A percentile compares a stretch with the other conserved stretches of the same genome.
These are phyloP conservation scores for Pachypanchax playfairii DNA, from an alignment of 2,113 vertebrate genomes.

Conservation along the genomic window DNA sequence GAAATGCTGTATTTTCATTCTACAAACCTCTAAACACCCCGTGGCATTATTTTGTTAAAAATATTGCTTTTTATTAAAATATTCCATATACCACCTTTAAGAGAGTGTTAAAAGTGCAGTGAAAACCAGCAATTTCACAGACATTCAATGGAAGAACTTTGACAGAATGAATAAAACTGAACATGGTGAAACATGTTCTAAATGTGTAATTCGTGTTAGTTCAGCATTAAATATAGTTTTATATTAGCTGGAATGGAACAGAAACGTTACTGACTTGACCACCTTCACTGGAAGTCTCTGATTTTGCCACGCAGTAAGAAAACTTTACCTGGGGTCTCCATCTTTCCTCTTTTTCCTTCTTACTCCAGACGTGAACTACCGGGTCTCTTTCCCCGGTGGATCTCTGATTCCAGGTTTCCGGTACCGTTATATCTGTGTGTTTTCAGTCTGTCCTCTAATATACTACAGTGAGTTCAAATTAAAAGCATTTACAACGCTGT, in stretches of 20 bases:
- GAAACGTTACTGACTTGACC: background rate
- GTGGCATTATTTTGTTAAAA: no score
- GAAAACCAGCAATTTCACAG: no score
- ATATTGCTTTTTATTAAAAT: no score
- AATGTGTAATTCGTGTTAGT: no score
- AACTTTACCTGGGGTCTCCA: conserved; percentile 66
- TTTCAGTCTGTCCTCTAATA: background rate
- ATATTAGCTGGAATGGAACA: background rate
- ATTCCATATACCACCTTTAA: no score
- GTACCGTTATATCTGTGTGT: background rate
- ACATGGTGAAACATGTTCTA: no score
- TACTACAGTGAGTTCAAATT: background rate
- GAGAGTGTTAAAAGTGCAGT: no score
- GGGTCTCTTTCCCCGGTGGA: background rate
- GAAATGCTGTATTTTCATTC: no score
- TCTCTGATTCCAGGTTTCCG: background rate
- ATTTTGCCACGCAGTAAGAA: conserved; percentile 62
- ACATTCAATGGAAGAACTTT: no score
- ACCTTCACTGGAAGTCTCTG: background rate
- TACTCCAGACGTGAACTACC: background rate
- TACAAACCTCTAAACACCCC: no score
- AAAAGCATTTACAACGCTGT: conserved; percentile 32
- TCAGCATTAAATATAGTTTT: no score
- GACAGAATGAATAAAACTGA: no score
- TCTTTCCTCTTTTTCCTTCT: conserved; percentile 12